A percentile compares a stretch with the other conserved stretches of the same genome.
Conservation (phyloP, 2,113 vertebrate genomes). For the Neotragus moschatus region DNA sequence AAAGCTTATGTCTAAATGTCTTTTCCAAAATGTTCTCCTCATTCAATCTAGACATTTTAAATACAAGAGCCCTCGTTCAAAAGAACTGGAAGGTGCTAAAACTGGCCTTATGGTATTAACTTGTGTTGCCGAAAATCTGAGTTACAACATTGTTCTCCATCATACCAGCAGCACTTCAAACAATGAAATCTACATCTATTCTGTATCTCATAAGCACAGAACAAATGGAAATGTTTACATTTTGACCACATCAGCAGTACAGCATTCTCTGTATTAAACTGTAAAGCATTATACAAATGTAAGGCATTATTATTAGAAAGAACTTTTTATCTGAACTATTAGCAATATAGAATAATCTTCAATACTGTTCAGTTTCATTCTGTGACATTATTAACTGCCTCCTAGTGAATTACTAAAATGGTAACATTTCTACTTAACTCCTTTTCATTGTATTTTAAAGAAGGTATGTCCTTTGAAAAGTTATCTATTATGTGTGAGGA, state of each 20-base stretch:
- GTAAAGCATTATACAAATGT: constrained; percentile 50
- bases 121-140: constrained; percentile 40
- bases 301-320: constrained; percentile 44
- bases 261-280: constrained; percentile 59
- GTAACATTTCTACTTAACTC: constrained; percentile 32
- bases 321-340: constrained; percentile 41
- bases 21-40: constrained; percentile 62
- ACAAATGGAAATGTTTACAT: constrained; percentile 58
- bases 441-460: constrained; percentile 51
- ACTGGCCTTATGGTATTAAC: neutral
- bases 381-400: constrained; percentile 56
- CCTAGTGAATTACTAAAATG: constrained; percentile 41
- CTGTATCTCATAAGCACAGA: constrained; percentile 34
- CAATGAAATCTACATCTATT: constrained; percentile 56
- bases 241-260: neutral
- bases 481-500: constrained; percentile 70
- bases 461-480: constrained; percentile 75
- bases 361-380: constrained; percentile 46
- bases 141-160: constrained; percentile 54
- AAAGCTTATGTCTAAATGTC: constrained; percentile 61
- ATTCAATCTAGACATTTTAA: constrained; percentile 47
- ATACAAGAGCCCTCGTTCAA: constrained; percentile 61
- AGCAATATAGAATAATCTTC: constrained; percentile 20
- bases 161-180: constrained; percentile 48
- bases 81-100: constrained; percentile 55